phyloP scores from a whole-genome alignment of 2,797 vertebrate species.

The Sebastes goodei region DNA sequence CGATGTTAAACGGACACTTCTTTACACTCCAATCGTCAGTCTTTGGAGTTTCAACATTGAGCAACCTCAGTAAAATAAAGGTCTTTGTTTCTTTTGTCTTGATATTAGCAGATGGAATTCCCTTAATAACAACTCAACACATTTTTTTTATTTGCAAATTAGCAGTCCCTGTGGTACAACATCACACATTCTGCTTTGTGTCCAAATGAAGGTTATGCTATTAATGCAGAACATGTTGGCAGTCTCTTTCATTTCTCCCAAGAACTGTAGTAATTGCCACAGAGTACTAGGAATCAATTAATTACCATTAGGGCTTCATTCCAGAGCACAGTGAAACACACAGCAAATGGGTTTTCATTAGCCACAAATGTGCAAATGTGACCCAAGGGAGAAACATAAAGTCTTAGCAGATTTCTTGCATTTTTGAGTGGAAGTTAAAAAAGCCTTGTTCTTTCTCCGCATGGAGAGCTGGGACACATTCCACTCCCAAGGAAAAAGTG shows the following conservation, averaged over 20 bases:
- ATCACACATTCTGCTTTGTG: slow-evolving; percentile 71
- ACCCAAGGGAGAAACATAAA: slow-evolving; percentile 79
- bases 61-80: slow-evolving; percentile 69
- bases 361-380: slow-evolving; percentile 82
- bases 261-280: slow-evolving; percentile 83
- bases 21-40: slow-evolving; percentile 84
- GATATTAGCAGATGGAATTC: slow-evolving; percentile 54
- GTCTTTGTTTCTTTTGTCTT: slow-evolving; percentile 66
- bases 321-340: slow-evolving; percentile 64
- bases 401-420: slow-evolving; percentile 79
- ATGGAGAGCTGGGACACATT: slow-evolving; percentile 70
- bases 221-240: slow-evolving; percentile 77
- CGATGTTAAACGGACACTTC: slow-evolving; percentile 93
- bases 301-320: slow-evolving; percentile 80
- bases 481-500: slow-evolving; percentile 59
- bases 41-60: slow-evolving; percentile 73
- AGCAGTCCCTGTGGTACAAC: slow-evolving; percentile 66
- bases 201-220: slow-evolving; percentile 81
- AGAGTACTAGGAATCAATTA: slow-evolving; percentile 83
- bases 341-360: slow-evolving; percentile 79
- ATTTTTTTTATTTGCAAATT: slow-evolving; percentile 66
- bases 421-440: slow-evolving; percentile 77
- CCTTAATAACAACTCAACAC: slow-evolving; percentile 65
- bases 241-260: slow-evolving; percentile 71
- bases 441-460: slow-evolving; percentile 60